Conservation (phyloP, 2,797 vertebrate genomes). For the Rhinatrema bivittatum region DNA sequence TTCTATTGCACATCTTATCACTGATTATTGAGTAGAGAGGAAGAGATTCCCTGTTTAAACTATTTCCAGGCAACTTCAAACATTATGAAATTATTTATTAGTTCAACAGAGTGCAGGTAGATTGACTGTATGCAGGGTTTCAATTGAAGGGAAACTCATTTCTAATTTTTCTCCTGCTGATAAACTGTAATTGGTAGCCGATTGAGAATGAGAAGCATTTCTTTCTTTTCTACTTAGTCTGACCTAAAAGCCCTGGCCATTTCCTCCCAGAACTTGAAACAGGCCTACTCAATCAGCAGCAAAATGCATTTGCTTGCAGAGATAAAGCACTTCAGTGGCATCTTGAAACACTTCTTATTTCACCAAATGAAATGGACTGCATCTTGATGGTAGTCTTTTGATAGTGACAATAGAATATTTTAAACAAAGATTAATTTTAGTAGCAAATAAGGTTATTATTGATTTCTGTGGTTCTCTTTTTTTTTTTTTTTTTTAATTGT, state of each 20-base stretch:
- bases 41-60: too few relatives aligned
- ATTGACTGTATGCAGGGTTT: slow-evolving; percentile 9
- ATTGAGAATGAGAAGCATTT: slow-evolving; percentile 29
- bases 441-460: neutral
- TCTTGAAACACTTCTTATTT: slow-evolving; percentile 43
- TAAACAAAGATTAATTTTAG: slow-evolving; percentile 12
- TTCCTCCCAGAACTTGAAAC: slow-evolving; percentile 31
- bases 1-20: too few relatives aligned
- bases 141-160: slow-evolving; percentile 36
- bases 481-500: too few relatives aligned
- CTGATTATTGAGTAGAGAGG: too few relatives aligned
- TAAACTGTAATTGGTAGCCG: slow-evolving; percentile 42
- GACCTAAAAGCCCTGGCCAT: slow-evolving; percentile 32
- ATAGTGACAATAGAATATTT: slow-evolving; percentile 31
- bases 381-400: slow-evolving; percentile 23
- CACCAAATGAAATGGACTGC: slow-evolving; percentile 37
- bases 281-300: slow-evolving; percentile 27
- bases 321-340: slow-evolving; percentile 31
- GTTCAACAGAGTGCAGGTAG: slow-evolving; percentile 5
- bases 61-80: slow-evolving; percentile 10
- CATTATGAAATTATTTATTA: slow-evolving; percentile 22
- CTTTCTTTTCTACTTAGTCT: slow-evolving; percentile 28
- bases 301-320: slow-evolving; percentile 42
- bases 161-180: slow-evolving; percentile 35
- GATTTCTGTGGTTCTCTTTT: neutral